Conservation (phyloP, 2,113 vertebrate genomes). For the Notothenia rossii region DNA sequence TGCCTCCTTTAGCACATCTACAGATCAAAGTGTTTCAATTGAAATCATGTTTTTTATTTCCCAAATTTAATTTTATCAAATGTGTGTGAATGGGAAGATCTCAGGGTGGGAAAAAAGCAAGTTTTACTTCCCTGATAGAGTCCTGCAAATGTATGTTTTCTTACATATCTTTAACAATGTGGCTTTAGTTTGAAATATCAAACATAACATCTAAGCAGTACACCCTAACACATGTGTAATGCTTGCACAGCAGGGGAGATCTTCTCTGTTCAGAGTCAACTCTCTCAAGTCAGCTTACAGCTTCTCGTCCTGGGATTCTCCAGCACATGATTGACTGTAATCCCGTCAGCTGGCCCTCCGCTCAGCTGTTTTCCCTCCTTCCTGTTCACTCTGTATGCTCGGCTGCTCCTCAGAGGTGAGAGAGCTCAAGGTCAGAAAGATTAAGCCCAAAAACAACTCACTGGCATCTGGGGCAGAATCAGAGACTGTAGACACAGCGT, state of each 20-base stretch:
- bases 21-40: too few relatives aligned
- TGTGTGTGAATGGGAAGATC: too few relatives aligned
- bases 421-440: slow-evolving; percentile 63
- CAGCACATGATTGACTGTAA: slow-evolving; percentile 27
- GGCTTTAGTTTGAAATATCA: too few relatives aligned
- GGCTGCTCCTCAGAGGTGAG: slow-evolving; percentile 53
- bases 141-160: too few relatives aligned
- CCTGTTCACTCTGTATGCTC: slow-evolving; percentile 59
- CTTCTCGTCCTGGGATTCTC: slow-evolving; percentile 23
- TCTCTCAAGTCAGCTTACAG: slow-evolving; percentile 16
- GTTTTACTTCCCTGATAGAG: too few relatives aligned
- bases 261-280: slow-evolving; percentile 33
- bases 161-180: too few relatives aligned
- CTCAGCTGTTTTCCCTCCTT: slow-evolving; percentile 67
- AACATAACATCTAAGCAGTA: not conserved
- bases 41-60: too few relatives aligned
- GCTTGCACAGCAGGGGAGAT: slow-evolving; percentile 6
- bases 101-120: too few relatives aligned
- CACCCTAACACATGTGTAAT: not conserved
- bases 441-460: slow-evolving; percentile 42
- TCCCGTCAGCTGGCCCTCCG: slow-evolving; percentile 52
- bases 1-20: too few relatives aligned
- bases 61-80: too few relatives aligned
- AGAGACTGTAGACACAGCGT: not conserved
- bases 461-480: slow-evolving; percentile 25